phyloP scores from a whole-genome alignment of 1,140 invertebrate species.

The Drosophila athabasca region DNA sequence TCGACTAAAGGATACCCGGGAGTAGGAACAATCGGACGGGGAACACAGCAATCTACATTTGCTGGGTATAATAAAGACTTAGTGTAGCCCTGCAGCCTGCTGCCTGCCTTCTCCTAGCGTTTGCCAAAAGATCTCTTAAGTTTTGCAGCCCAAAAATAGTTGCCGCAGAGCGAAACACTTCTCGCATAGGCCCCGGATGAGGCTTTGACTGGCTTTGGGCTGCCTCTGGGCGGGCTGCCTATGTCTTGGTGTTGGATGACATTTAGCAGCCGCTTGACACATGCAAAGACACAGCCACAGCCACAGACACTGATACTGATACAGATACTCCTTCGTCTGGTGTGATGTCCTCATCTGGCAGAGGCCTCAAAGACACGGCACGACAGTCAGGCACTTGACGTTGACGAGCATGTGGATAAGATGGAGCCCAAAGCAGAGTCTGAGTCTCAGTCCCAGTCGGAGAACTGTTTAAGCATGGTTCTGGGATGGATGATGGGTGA shows the following conservation, averaged over 20 bases:
- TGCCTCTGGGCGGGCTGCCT: constrained; percentile 25
- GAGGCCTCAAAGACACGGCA: constrained; percentile 34
- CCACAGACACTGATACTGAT: constrained; percentile 2
- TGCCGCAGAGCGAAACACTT: constrained; percentile 6
- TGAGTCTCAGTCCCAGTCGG: not conserved
- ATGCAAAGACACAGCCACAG: constrained; percentile 20
- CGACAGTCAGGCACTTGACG: constrained; percentile 53
- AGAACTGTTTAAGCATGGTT: too few relatives aligned
- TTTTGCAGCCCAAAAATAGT: not conserved
- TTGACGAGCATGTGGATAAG: constrained; percentile 45
- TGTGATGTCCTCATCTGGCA: constrained; percentile 39
- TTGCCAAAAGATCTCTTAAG: constrained; percentile 4
- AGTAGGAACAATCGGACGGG: too few relatives aligned
- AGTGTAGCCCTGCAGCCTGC: not conserved
- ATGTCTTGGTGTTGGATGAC: constrained; percentile 35
- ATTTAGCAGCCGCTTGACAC: constrained; percentile 63
- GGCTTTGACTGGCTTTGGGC: constrained; percentile 46
- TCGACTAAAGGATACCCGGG: too few relatives aligned
- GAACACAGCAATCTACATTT: too few relatives aligned
- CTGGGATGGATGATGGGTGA: not conserved
- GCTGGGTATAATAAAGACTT: constrained; percentile 14
- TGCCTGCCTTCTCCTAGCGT: constrained; percentile 6
- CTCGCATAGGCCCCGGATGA: constrained; percentile 13
- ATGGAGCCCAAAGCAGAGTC: constrained; percentile 9
- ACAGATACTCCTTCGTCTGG: not conserved